phyloP scores from a whole-genome alignment of 2,797 vertebrate genomes.

The Percopsis omiscomaycus region DNA sequence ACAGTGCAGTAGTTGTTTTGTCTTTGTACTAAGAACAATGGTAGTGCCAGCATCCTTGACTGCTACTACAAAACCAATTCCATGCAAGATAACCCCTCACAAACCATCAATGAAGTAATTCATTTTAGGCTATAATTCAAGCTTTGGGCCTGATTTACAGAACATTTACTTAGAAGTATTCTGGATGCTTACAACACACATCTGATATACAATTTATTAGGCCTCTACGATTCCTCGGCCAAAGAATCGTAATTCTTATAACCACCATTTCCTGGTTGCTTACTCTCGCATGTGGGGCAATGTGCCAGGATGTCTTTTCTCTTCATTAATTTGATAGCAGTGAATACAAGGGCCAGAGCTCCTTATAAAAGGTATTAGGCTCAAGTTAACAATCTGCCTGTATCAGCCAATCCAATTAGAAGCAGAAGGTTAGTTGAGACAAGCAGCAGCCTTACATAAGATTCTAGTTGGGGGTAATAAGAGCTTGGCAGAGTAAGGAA shows the following conservation, averaged over 20 bases:
- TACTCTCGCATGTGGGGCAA: conserved; percentile 12
- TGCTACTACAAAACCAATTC: neutral
- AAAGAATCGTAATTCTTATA: neutral
- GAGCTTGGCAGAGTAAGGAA: neutral
- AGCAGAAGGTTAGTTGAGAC: conserved; percentile 74
- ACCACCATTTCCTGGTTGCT: neutral
- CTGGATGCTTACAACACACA: conserved; percentile 2
- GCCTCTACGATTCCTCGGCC: neutral
- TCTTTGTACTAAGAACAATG: no score
- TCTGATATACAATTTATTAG: neutral
- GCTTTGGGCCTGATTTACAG: no score
- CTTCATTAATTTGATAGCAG: conserved; percentile 54
- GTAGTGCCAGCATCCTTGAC: no score
- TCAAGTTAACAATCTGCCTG: conserved; percentile 69
- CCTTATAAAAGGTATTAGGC: conserved; percentile 64
- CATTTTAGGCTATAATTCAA: no score
- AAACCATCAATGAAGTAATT: no score
- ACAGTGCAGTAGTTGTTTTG: no score
- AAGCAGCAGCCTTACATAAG: conserved; percentile 33
- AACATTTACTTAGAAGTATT: neutral
- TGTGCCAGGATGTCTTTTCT: conserved; percentile 1
- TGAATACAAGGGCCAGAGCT: conserved; percentile 42
- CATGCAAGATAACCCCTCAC: neutral
- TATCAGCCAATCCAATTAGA: conserved; percentile 71
- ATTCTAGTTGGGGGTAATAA: conserved; percentile 17